These are phyloP conservation scores for Anadara kagoshimensis DNA, from an alignment of 1,140 invertebrate species.

Conservation along the genomic window DNA sequence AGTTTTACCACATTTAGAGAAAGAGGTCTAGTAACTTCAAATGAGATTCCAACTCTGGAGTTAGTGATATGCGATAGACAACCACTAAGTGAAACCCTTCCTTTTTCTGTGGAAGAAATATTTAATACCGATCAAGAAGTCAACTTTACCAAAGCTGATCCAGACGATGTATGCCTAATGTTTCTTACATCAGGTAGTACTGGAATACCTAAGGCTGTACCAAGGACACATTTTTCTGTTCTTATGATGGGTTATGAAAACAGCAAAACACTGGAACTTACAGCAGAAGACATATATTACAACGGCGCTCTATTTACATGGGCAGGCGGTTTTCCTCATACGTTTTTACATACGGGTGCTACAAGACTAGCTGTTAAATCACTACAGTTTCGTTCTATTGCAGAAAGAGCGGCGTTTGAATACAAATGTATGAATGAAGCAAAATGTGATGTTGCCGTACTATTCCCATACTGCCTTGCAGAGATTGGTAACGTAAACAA, in stretches of 20 bases:
- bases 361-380: neutral
- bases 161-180: conserved; percentile 16
- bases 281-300: conserved; percentile 1
- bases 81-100: neutral
- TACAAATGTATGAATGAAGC: neutral
- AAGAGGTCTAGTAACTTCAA: neutral
- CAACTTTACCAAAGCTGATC: neutral
- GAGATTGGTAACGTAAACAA: conserved; percentile 3
- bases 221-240: conserved; percentile 6
- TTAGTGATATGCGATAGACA: neutral
- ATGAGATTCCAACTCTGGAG: neutral
- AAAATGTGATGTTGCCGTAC: neutral
- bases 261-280: neutral
- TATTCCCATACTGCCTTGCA: neutral
- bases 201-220: conserved; percentile 15
- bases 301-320: conserved; percentile 8
- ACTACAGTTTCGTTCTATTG: neutral
- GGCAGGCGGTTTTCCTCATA: neutral
- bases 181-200: conserved; percentile 18
- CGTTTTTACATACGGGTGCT: neutral
- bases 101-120: neutral
- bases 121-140: neutral
- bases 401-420: neutral
- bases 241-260: neutral
- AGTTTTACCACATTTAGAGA: neutral